Percentiles rank a stretch among this genome's conserved stretches.
Evolutionary conservation across 2,113 vertebrate species (phyloP).

Genomic region (Hydrolagus affinis): DNA sequence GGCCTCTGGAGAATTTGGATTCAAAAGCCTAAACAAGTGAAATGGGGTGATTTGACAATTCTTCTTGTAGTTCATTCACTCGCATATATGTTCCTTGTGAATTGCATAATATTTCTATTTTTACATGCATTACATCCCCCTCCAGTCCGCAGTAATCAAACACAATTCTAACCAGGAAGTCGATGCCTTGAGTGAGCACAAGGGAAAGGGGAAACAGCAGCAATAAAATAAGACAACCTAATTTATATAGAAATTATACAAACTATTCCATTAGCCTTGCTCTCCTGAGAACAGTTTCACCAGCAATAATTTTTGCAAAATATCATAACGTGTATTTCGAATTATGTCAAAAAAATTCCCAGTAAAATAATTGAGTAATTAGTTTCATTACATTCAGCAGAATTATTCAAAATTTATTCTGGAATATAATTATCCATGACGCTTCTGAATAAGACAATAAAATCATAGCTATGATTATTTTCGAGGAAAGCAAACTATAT

Average conservation of each 20-base stretch:
- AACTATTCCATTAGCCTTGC: not conserved
- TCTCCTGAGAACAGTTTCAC: not conserved
- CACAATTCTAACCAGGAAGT: not conserved
- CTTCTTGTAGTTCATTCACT: no score
- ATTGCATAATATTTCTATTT: no score
- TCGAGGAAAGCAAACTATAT: not conserved
- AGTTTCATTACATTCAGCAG: not conserved
- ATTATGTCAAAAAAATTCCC: not conserved
- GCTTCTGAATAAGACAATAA: not conserved
- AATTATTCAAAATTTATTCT: no score
- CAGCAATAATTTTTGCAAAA: not conserved
- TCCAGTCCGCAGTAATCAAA: not conserved
- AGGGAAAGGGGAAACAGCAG: not conserved
- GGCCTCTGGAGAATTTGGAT: no score
- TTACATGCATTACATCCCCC: not conserved
- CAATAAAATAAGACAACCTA: not conserved
- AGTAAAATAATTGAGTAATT: not conserved
- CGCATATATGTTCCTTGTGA: no score
- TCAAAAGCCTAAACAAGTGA: no score
- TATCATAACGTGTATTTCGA: not conserved
- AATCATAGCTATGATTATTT: not conserved
- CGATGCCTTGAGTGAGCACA: not conserved
- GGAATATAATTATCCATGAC: no score
- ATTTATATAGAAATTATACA: not conserved
- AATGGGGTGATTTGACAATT: no score